Conservation (phyloP, 2,797 vertebrate species). For the Enteromius viviparus region DNA sequence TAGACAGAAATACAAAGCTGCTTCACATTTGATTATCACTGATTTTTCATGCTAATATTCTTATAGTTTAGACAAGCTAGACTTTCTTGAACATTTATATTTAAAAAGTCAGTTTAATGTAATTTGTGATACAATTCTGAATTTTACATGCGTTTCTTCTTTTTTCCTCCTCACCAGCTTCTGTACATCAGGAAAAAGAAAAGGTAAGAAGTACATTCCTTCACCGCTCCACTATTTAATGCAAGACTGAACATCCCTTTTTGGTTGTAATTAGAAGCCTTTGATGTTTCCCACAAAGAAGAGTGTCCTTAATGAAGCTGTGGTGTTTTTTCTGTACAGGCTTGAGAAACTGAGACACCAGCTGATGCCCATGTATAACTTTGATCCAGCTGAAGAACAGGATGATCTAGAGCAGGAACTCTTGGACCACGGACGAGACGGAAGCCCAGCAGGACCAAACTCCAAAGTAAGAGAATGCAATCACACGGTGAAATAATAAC, state of each 20-base stretch:
- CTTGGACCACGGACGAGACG: constrained; percentile 90
- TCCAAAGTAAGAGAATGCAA: constrained; percentile 78
- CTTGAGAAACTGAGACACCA: constrained; percentile 96
- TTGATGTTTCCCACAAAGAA: background rate
- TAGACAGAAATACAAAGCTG: no score
- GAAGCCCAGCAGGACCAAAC: constrained; percentile 82
- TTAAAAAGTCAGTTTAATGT: background rate
- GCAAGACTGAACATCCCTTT: no score
- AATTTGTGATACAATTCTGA: background rate
- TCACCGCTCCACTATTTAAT: background rate
- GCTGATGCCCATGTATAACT: constrained; percentile 99
- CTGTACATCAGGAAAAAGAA: constrained; percentile 96
- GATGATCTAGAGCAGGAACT: constrained; percentile 97
- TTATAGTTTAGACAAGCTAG: no score
- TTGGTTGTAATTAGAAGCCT: background rate
- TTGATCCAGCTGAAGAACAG: constrained; percentile 96
- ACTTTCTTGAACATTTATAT: background rate
- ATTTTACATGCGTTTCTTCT: background rate
- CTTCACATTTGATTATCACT: no score
- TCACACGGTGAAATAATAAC: no score
- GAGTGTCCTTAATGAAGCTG: background rate
- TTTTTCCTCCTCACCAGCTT: constrained; percentile 78
- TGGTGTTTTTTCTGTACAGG: constrained; percentile 67
- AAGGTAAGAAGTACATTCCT: constrained; percentile 77
- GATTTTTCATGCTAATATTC: no score